Conservation (phyloP, 2,113 vertebrate genomes). For the Prinia subflava region DNA sequence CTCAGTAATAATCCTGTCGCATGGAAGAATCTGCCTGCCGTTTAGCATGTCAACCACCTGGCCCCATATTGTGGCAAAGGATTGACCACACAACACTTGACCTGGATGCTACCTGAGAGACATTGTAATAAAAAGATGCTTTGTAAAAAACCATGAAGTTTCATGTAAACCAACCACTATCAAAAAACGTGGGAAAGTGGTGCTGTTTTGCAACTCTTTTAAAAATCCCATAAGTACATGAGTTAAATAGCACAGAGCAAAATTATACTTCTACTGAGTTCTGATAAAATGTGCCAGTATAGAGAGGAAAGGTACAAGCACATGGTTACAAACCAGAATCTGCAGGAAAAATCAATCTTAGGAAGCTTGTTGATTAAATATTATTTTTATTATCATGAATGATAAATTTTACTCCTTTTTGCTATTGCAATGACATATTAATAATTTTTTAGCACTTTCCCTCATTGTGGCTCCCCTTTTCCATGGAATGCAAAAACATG, state of each 20-base stretch:
- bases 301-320: not conserved
- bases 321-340: not conserved
- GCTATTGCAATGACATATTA: not conserved
- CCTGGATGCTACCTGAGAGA: not conserved
- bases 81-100: not conserved
- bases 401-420: not conserved
- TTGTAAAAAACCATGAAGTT: not conserved
- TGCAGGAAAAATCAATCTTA: not conserved
- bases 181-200: not conserved
- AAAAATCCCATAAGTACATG: not conserved
- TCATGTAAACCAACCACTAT: not conserved
- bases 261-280: not conserved
- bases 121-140: not conserved
- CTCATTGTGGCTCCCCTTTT: not conserved
- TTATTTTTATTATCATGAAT: not conserved
- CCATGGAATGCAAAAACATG: not conserved
- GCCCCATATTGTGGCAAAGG: not conserved
- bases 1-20: not conserved
- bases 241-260: not conserved
- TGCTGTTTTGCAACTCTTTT: not conserved
- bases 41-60: rapidly evolving
- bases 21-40: not conserved
- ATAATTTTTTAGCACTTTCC: not conserved
- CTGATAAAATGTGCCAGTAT: not conserved
- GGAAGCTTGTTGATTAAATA: not conserved